Base-by-base conservation (phyloP, 2,888 invertebrate species). In the Temnothorax rugatulus region DNA sequence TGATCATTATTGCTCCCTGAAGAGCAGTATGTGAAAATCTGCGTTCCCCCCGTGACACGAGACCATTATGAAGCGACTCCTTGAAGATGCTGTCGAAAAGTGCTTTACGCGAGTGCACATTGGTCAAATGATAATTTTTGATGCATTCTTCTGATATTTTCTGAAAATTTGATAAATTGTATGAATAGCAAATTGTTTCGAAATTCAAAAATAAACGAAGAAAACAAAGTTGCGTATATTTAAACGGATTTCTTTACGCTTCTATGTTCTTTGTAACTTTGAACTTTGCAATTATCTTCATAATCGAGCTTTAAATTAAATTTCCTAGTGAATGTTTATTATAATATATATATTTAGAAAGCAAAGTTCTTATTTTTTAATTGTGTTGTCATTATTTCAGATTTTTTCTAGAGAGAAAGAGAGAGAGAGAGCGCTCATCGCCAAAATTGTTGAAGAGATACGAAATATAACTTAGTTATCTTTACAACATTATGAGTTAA, bases 1-100 rank as follows among this genome's bases (percentile, higher is more conserved):
- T 99, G 82, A 99, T 99, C 98, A 99, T 98, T 93, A 99, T 97
- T 41, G 99, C 99, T 5, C 99, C 99, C 94, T 99, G 99, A 76
- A 99, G 95, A 0, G 99, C 99, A 83, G 96, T 96, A 95, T 99
- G 98, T 3, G 98, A 97, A 90, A 99, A 97, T 86, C 99, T 96
- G 82, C 99, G 96, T 91, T 99, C 98, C 21, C 99, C 99, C 86
- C 99, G 96, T 1, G 97, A 96, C 0, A 98, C 96, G 47, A 99
- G 95, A 0, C 97, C 97, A 68, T 98, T 97, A 94, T 99, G 99
- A 3, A 97, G 97, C 0, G 96, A 96, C 2, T 97, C 97, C 93
- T 99, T 97, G 94, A 99, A 98, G 90, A 99, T 97, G 8, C 98
- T 98, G 79, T 98, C 97, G 95, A 98, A 99, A 0, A 98, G 97